These are phyloP conservation scores for Asobara japonica DNA, from an alignment of 1,140 invertebrate genomes.

Conservation along the genomic window DNA sequence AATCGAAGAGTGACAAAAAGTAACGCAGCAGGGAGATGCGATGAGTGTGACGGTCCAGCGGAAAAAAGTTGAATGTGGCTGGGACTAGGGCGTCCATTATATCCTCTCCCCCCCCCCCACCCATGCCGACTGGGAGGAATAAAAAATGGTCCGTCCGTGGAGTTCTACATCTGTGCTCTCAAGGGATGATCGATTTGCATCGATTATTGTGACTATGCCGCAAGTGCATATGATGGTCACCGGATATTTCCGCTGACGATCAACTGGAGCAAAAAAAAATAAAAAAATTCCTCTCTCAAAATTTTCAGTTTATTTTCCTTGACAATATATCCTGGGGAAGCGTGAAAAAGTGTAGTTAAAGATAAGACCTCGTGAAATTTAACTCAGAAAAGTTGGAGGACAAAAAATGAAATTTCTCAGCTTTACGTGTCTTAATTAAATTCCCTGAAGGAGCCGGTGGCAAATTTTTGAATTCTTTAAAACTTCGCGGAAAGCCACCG, in stretches of 20 bases:
- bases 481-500: no score
- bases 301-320: neutral
- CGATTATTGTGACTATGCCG: constrained; percentile 18
- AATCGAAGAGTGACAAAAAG: neutral
- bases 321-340: neutral
- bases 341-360: no score
- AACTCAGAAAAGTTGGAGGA: no score
- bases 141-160: constrained; percentile 23
- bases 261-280: no score
- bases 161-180: constrained; percentile 27
- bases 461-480: no score
- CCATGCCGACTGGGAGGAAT: neutral
- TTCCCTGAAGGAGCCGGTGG: no score
- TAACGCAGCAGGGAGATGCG: neutral
- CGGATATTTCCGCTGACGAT: constrained; percentile 5
- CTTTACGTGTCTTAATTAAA: no score
- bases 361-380: no score
- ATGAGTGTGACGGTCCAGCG: neutral
- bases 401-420: no score
- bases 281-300: neutral
- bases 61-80: constrained; percentile 20
- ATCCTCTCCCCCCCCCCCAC: neutral
- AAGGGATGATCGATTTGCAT: constrained; percentile 27
- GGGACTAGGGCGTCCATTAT: constrained; percentile 6
- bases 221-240: constrained; percentile 15